Conservation (phyloP, 2,113 vertebrate genomes). For the Cyphomyrus discorhynchus region DNA sequence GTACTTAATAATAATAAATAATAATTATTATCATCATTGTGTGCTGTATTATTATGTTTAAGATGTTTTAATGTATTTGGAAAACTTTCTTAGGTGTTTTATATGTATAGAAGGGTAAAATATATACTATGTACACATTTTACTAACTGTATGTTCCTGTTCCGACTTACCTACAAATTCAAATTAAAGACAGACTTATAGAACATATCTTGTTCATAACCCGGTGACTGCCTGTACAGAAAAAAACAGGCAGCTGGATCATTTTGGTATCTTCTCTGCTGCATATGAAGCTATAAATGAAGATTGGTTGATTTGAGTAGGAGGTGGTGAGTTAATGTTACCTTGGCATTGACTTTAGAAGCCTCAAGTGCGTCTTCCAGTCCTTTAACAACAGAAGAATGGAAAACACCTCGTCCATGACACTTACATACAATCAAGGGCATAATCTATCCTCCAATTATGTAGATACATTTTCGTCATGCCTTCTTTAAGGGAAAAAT, state of each 20-base stretch:
- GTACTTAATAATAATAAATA: neutral
- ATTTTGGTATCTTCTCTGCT: neutral
- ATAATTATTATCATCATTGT: neutral
- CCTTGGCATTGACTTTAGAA: neutral
- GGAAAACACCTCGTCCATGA: no score
- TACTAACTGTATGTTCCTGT: neutral
- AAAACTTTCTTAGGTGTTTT: neutral
- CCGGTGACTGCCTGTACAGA: neutral
- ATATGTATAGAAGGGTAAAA: neutral
- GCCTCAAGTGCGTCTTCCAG: neutral
- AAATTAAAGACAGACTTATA: neutral
- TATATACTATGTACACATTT: neutral
- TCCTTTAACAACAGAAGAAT: neutral
- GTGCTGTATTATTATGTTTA: neutral
- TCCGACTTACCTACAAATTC: neutral
- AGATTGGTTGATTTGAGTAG: neutral
- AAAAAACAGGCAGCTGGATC: neutral
- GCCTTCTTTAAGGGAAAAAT: conserved; percentile 36
- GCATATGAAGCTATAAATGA: neutral
- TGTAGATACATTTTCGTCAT: conserved; percentile 61
- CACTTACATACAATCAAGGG: neutral
- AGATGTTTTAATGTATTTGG: neutral
- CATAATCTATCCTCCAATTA: conserved; percentile 33
- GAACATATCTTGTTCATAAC: neutral
- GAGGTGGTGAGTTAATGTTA: neutral